Evolutionary conservation across 2,888 invertebrate genomes (phyloP).

Genomic region (Beris morrisii): DNA sequence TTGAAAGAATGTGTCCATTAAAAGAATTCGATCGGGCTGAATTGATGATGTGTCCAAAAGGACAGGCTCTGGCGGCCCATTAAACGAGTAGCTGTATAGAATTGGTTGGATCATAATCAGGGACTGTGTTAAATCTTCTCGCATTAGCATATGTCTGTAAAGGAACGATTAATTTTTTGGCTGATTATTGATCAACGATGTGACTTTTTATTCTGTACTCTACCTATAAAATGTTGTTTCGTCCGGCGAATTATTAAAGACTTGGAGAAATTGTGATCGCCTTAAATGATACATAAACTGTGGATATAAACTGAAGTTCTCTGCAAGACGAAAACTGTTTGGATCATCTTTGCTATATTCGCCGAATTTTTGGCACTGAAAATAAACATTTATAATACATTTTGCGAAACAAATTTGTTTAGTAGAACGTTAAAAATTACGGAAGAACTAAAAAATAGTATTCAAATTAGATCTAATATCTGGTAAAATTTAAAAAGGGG

Average conservation of each 20-base stretch:
- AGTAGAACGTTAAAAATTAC: not conserved
- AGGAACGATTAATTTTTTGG: conserved; percentile 21
- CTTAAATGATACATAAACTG: conserved; percentile 99
- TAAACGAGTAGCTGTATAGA: conserved; percentile 97
- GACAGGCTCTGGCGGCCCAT: conserved; percentile 96
- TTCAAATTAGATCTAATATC: no score
- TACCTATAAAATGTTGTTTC: conserved; percentile 97
- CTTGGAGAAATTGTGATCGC: conserved; percentile 97
- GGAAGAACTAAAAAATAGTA: no score
- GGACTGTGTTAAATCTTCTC: conserved; percentile 95
- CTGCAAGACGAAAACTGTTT: conserved; percentile 90
- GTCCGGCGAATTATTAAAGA: conserved; percentile 99
- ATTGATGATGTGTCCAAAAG: conserved; percentile 96
- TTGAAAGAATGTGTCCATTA: conserved; percentile 99
- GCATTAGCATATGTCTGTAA: conserved; percentile 89
- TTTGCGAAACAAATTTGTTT: no score
- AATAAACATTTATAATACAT: conserved; percentile 41
- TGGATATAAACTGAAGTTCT: conserved; percentile 97
- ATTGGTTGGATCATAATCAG: conserved; percentile 99
- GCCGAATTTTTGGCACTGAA: conserved; percentile 98
- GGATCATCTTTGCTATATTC: conserved; percentile 98
- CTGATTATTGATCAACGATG: not conserved
- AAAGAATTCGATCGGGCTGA: conserved; percentile 92
- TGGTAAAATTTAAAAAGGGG: no score
- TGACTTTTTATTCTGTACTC: not conserved